phyloP scores from a whole-genome alignment of 2,888 invertebrate species.

The Dicyrtomina minuta region DNA sequence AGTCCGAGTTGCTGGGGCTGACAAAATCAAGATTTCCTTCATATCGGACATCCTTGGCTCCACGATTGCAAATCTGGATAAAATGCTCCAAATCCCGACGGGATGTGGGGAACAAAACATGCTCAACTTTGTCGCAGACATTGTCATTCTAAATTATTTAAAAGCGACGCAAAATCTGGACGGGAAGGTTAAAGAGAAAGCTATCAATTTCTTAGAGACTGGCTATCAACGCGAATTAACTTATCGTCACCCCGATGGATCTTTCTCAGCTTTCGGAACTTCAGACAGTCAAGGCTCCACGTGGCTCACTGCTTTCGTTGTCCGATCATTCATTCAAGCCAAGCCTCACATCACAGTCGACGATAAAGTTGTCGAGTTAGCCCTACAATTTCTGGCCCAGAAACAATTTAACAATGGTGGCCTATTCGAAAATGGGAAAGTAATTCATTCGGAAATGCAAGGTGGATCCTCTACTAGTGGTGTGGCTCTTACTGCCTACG shows the following conservation, averaged over 20 bases:
- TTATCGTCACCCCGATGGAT: conserved; percentile 81
- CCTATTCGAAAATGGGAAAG: conserved; percentile 71
- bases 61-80: conserved; percentile 51
- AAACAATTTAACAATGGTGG: conserved; percentile 72
- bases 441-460: conserved; percentile 70
- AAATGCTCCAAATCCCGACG: conserved; percentile 52
- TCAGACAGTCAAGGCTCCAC: conserved; percentile 70
- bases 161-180: conserved; percentile 9
- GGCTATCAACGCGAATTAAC: conserved; percentile 90
- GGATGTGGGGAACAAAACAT: conserved; percentile 44
- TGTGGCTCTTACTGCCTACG: conserved; percentile 37
- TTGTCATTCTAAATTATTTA: conserved; percentile 37
- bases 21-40: conserved; percentile 29
- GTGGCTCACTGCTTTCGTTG: conserved; percentile 85
- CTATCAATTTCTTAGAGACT: conserved; percentile 65
- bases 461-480: conserved; percentile 59
- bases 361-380: conserved; percentile 63
- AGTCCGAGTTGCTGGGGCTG: conserved; percentile 29
- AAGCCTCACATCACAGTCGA: conserved; percentile 70
- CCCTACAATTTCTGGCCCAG: conserved; percentile 74
- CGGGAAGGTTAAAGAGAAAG: neutral
- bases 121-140: conserved; percentile 37
- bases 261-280: conserved; percentile 82
- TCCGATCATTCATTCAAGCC: conserved; percentile 74
- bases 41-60: conserved; percentile 37